phyloP scores from a whole-genome alignment of 2,113 vertebrate genomes.

The Heterotilapia buettikoferi region DNA sequence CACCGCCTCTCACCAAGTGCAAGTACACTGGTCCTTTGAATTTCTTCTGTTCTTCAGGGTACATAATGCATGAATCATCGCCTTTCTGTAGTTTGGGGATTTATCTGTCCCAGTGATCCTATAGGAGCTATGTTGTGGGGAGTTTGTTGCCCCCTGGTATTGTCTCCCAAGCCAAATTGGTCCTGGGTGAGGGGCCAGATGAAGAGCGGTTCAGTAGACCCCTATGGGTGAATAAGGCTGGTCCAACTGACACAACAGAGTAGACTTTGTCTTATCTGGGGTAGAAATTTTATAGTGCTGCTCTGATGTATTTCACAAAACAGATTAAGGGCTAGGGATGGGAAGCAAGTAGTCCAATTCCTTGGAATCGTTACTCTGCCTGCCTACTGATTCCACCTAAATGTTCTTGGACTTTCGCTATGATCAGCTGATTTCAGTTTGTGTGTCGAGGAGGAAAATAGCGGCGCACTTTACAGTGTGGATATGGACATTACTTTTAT shows the following conservation, averaged over 20 bases:
- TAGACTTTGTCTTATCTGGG: not conserved
- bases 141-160: not conserved
- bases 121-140: not conserved
- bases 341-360: not conserved
- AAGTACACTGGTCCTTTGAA: not conserved
- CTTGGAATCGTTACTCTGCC: not conserved
- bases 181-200: not conserved
- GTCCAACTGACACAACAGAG: not conserved
- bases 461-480: not conserved
- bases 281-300: not conserved
- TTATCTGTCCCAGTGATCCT: not conserved
- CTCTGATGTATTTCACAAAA: not conserved
- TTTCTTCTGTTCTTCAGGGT: not conserved
- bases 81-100: not conserved
- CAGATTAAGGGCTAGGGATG: not conserved
- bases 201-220: not conserved
- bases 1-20: not conserved
- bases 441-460: not conserved
- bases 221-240: not conserved
- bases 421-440: not conserved
- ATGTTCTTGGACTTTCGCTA: not conserved
- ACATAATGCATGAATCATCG: not conserved
- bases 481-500: not conserved
- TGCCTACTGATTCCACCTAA: not conserved
- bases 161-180: not conserved